These are phyloP conservation scores for Rafetus swinhoei DNA, from an alignment of 2,113 vertebrate species.

Conservation along the genomic window DNA sequence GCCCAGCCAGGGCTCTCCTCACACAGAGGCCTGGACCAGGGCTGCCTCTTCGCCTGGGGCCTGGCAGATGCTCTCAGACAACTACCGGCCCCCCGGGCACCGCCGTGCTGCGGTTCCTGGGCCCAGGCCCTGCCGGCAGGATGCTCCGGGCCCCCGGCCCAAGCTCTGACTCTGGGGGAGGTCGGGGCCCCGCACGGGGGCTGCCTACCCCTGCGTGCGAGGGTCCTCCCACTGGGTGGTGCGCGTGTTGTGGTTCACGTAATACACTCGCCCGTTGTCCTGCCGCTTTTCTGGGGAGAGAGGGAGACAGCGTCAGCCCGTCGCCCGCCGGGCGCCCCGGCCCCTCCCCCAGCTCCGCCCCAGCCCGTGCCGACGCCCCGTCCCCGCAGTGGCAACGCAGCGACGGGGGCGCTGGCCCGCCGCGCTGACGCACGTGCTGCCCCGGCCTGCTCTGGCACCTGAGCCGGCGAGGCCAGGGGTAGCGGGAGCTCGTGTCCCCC, in stretches of 20 bases:
- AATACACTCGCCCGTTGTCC: slow-evolving; percentile 97
- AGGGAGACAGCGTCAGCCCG: neutral
- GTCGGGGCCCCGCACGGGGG: neutral
- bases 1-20: no score
- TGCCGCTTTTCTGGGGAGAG: slow-evolving; percentile 91
- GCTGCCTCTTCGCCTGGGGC: neutral
- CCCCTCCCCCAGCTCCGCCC: no score
- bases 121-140: no score
- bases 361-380: neutral
- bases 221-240: slow-evolving; percentile 99
- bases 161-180: neutral
- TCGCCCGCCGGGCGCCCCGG: neutral
- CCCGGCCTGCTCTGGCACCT: no score
- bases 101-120: neutral
- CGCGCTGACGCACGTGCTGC: no score
- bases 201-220: slow-evolving; percentile 93
- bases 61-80: neutral
- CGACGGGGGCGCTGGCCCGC: no score
- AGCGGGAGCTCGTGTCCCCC: no score
- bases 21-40: neutral
- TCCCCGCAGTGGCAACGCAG: fast-evolving
- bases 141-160: neutral
- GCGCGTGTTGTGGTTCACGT: slow-evolving; percentile 98
- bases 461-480: no score
- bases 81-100: neutral